Evolutionary conservation across 1,140 invertebrate genomes (phyloP).

Genomic region (Homalodisca vitripennis): DNA sequence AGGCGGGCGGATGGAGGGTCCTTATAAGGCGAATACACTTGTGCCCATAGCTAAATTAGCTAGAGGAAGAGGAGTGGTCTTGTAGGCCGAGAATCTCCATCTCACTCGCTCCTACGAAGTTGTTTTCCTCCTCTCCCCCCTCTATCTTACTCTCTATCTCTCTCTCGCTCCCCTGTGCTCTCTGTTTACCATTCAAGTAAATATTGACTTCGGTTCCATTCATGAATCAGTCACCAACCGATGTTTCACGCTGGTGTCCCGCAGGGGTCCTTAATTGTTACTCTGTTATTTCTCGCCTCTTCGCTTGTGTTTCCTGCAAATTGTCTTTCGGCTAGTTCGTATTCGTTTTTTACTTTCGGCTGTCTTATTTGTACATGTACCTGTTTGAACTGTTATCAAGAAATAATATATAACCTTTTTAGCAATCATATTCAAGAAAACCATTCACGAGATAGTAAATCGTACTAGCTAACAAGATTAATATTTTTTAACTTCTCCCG

Average conservation of each 20-base stretch:
- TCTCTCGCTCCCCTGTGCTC: neutral
- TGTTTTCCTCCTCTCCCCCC: too few species aligned
- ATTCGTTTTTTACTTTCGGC: too few species aligned
- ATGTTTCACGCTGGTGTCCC: constrained; percentile 8
- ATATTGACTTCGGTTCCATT: constrained; percentile 4
- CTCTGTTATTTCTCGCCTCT: neutral
- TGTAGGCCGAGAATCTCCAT: constrained; percentile 4
- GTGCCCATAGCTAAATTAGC: constrained; percentile 18
- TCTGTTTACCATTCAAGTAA: neutral
- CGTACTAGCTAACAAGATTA: too few species aligned
- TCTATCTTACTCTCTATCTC: neutral
- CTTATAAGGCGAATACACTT: constrained; percentile 24
- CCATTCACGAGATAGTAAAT: too few species aligned
- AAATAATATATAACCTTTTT: too few species aligned
- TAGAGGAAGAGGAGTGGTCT: constrained; percentile 19
- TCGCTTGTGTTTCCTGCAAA: too few species aligned
- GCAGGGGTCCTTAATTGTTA: constrained; percentile 18
- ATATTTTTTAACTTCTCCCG: too few species aligned
- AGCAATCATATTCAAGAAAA: too few species aligned
- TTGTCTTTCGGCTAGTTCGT: too few species aligned
- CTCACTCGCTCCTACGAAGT: neutral
- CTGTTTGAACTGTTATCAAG: too few species aligned
- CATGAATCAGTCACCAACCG: constrained; percentile 8
- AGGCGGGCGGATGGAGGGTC: neutral
- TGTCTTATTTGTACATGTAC: too few species aligned